A percentile compares a stretch with the other conserved stretches of the same genome.
These are phyloP conservation scores for Tetragonula clypearis DNA, from an alignment of 1,140 invertebrate genomes.

Conservation along the genomic window DNA sequence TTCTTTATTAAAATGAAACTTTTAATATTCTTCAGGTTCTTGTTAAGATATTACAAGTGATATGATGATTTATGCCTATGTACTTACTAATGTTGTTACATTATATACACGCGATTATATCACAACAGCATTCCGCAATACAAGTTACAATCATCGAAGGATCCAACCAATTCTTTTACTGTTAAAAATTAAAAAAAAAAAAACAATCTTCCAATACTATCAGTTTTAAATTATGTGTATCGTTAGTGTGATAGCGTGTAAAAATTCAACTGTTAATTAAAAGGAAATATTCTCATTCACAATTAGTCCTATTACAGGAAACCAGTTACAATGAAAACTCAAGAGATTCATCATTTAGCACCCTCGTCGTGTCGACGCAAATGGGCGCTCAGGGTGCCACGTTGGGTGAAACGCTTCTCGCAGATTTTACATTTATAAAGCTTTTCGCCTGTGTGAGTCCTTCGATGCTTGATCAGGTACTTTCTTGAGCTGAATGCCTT, in stretches of 20 bases:
- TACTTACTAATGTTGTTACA: conserved; percentile 2
- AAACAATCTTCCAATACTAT: neutral
- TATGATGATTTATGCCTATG: neutral
- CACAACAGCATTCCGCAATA: neutral
- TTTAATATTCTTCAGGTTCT: neutral
- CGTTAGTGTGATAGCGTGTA: neutral
- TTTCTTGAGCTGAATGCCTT: conserved; percentile 88
- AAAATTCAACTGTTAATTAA: neutral
- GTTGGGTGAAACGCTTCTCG: conserved; percentile 83
- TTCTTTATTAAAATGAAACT: neutral
- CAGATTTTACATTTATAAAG: conserved; percentile 81
- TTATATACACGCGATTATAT: conserved; percentile 9
- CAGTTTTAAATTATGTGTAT: too few relatives aligned
- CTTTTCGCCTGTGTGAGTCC: conserved; percentile 78
- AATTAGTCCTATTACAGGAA: neutral
- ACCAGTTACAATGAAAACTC: neutral
- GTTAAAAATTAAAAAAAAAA: too few relatives aligned
- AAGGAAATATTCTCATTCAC: neutral
- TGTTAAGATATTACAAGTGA: neutral
- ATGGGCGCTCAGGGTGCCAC: conserved; percentile 79
- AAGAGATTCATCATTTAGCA: conserved; percentile 13
- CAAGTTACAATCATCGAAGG: neutral
- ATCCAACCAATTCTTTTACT: too few relatives aligned
- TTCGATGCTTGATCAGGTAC: conserved; percentile 79
- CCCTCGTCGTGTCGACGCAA: conserved; percentile 63